phyloP scores from a whole-genome alignment of 2,888 invertebrate genomes.

The Cybosia mesomella region DNA sequence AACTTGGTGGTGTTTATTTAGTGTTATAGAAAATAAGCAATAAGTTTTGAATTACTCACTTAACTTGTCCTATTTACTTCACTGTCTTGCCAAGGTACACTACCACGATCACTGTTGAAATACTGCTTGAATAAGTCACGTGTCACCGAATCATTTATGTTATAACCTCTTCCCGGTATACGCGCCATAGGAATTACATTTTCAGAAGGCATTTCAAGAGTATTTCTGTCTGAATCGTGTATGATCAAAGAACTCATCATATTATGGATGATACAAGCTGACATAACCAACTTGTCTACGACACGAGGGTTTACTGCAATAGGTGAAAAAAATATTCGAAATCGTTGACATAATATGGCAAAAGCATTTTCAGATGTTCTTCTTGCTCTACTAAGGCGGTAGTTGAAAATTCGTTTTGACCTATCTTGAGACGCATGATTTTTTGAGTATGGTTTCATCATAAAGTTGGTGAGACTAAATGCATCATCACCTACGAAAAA shows the following conservation, averaged over 20 bases:
- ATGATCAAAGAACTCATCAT: conserved; percentile 29
- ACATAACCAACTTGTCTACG: conserved; percentile 24
- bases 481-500: conserved; percentile 15
- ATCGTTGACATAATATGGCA: conserved; percentile 23
- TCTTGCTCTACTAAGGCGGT: conserved; percentile 21
- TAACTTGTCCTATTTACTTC: conserved; percentile 31
- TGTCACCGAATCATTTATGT: conserved; percentile 29
- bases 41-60: conserved; percentile 26
- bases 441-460: conserved; percentile 24
- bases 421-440: conserved; percentile 25
- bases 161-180: conserved; percentile 30
- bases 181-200: conserved; percentile 19
- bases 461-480: conserved; percentile 20
- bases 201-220: conserved; percentile 15
- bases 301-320: conserved; percentile 25
- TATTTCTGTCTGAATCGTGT: conserved; percentile 17
- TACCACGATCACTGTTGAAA: conserved; percentile 30
- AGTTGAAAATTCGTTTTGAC: conserved; percentile 23
- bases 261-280: conserved; percentile 29
- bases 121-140: conserved; percentile 31
- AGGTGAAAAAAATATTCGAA: conserved; percentile 20
- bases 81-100: conserved; percentile 30
- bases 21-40: conserved; percentile 16
- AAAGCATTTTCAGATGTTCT: conserved; percentile 29
- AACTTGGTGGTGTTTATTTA: conserved; percentile 30